These are phyloP conservation scores for Sebastes elongatus DNA, from an alignment of 2,797 vertebrate species.

Conservation along the genomic window DNA sequence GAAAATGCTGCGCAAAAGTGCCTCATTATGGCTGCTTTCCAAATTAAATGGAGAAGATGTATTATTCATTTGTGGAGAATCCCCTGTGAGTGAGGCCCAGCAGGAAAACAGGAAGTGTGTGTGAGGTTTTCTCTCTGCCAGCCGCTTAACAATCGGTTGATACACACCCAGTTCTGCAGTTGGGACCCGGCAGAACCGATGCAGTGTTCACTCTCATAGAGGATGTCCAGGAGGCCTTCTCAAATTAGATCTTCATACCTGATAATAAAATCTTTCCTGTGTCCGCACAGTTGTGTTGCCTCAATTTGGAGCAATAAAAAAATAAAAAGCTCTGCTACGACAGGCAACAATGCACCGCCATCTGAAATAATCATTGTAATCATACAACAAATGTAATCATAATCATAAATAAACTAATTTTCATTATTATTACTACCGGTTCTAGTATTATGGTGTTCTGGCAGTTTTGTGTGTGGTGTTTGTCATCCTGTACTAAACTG, in stretches of 20 bases:
- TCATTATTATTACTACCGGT: background rate
- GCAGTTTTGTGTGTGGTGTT: too few relatives aligned
- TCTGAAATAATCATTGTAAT: background rate
- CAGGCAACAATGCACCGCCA: background rate
- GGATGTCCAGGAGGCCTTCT: constrained; percentile 23
- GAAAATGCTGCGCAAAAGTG: constrained; percentile 43
- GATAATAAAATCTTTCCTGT: background rate
- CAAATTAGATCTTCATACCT: background rate
- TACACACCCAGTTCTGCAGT: background rate
- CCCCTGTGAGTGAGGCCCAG: constrained; percentile 34
- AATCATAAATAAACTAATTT: background rate
- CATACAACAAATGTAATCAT: background rate
- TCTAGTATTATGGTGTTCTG: background rate
- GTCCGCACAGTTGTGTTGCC: background rate
- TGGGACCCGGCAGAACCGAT: constrained; percentile 6
- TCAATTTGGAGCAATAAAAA: background rate
- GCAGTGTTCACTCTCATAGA: background rate
- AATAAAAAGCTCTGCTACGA: background rate
- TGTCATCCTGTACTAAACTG: too few relatives aligned
- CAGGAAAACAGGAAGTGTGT: constrained; percentile 59
- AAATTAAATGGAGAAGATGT: constrained; percentile 70
- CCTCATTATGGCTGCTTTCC: constrained; percentile 67
- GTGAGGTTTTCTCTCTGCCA: constrained; percentile 24
- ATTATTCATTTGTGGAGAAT: constrained; percentile 68
- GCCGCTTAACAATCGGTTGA: constrained; percentile 30